Evolutionary conservation across 2,797 vertebrate genomes (phyloP), one percentile per base, ranked within the genome.

Genomic region (Gallinago nigripennis): DNA sequence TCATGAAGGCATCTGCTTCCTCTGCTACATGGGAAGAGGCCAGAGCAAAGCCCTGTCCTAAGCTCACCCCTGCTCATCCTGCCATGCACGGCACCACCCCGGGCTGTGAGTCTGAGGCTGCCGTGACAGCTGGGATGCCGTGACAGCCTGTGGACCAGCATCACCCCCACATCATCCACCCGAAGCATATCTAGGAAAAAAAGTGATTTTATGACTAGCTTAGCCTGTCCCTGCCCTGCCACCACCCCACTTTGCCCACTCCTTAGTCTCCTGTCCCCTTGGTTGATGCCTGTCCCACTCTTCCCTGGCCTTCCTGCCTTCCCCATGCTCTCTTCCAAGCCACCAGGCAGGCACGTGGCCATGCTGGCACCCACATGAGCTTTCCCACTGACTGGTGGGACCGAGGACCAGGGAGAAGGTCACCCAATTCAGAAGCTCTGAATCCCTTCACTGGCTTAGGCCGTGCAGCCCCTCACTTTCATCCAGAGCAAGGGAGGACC

Each of bases 41-140:
- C 8, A 81, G 85, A 69, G 27, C 39, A 92, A 65, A 82, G 12
- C 68, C 31, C 53, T 70, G 33, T 61, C 37, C 60, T 63, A 9
- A 0, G 1, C 63, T 69, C 2, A 2, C 25, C 41, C 17, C 27
- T 45, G 11, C 23, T 50, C 0, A 0, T 60, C 45, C 63, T 82
- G 31, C 12, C 15, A 5, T 2, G 60, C 24, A 54, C 8, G 51
- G 13, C 1, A 2, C 31, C 56, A 4, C 19, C 31, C n/a, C 16
- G 8, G 30, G 50, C 60, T 69, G 33, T 20, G 53, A n/a, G 54
- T 12, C 25, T 3, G 1, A 72, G 37, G 46, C 37, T 57, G 14
- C 21, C 18, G 41, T 16, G 30, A 65, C 48, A 82, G 37, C 50
- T 37, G 50, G 27, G 17, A 41, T 64, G 19, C 21, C 28, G 31